These are phyloP conservation scores for Bolborhynchus lineola DNA, from an alignment of 2,113 vertebrate species.

Conservation along the genomic window DNA sequence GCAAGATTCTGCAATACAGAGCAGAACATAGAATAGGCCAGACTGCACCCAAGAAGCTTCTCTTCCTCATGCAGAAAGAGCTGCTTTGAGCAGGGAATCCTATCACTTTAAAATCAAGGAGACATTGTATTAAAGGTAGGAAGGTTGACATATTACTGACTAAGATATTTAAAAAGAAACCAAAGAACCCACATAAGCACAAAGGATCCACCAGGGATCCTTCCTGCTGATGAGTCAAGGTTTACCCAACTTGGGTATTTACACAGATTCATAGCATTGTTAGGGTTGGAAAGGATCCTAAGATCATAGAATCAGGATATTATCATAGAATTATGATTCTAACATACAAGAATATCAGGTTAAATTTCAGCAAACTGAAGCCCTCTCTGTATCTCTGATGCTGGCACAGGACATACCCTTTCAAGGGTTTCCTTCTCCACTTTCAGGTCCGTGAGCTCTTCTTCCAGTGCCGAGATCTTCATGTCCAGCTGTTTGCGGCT, in stretches of 20 bases:
- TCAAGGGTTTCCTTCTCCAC: slow-evolving; percentile 86
- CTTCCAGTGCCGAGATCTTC: slow-evolving; percentile 79
- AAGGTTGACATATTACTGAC: neutral
- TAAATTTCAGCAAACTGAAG: neutral
- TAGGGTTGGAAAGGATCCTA: neutral
- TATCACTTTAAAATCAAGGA: neutral
- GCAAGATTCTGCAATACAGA: slow-evolving; percentile 76
- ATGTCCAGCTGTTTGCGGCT: slow-evolving; percentile 85
- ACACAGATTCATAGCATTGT: neutral
- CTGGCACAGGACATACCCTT: slow-evolving; percentile 66
- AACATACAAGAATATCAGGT: neutral
- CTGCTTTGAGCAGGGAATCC: neutral
- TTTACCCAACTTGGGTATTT: neutral
- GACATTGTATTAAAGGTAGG: neutral
- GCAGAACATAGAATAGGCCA: neutral
- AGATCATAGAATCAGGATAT: neutral
- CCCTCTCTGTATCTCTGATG: neutral
- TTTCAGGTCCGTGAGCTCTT: slow-evolving; percentile 85
- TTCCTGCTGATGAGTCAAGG: neutral
- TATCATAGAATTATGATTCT: neutral
- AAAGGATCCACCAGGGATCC: neutral
- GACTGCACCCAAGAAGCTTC: neutral
- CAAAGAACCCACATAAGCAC: neutral
- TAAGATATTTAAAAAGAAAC: neutral
- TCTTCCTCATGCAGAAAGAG: neutral